These are phyloP conservation scores for Drosophila mojavensis DNA, from an alignment of 1,140 invertebrate genomes.

Conservation along the genomic window DNA sequence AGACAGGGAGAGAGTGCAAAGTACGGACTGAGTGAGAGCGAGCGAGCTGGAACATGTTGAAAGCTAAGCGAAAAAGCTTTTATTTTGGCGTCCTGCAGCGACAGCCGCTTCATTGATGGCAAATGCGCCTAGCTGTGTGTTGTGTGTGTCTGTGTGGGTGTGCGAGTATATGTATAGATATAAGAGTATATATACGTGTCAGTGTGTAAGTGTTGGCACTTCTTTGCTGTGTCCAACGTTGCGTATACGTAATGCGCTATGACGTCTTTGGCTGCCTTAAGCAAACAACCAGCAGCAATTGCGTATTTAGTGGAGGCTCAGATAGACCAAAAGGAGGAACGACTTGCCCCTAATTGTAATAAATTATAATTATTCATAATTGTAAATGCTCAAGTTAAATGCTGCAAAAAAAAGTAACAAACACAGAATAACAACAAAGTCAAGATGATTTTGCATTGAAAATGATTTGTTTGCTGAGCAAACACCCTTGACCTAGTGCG, in stretches of 20 bases:
- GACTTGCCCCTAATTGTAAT: not conserved
- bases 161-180: not conserved
- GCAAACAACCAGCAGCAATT: constrained; percentile 13
- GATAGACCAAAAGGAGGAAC: not conserved
- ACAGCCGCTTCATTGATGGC: constrained; percentile 64
- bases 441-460: constrained; percentile 4
- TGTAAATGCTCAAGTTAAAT: constrained; percentile 30
- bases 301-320: constrained; percentile 27
- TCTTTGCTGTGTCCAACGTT: constrained; percentile 25
- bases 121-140: not conserved
- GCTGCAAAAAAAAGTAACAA: not conserved
- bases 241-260: constrained; percentile 77
- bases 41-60: constrained; percentile 15
- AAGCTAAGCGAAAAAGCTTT: constrained; percentile 64
- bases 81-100: constrained; percentile 65
- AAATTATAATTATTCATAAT: constrained; percentile 6
- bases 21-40: not conserved
- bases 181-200: not conserved
- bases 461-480: constrained; percentile 8
- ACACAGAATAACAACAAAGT: not conserved
- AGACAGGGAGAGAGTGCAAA: not conserved
- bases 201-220: not conserved
- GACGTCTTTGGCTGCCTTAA: constrained; percentile 66
- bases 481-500: constrained; percentile 33
- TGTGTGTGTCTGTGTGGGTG: not conserved